Evolutionary conservation across 2,888 invertebrate genomes (phyloP).

Genomic region (Molorchus minor): DNA sequence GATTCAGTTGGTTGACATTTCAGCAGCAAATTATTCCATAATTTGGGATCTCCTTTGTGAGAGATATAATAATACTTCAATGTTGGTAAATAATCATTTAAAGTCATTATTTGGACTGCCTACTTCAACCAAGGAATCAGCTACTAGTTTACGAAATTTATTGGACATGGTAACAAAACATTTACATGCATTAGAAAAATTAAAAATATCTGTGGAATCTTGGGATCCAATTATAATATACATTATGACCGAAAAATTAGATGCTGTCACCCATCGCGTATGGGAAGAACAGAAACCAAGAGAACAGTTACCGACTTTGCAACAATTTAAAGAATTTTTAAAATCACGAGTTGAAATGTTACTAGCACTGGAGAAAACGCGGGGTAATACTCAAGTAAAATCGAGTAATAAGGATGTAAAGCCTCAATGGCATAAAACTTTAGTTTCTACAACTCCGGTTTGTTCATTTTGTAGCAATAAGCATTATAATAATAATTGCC

Average conservation of each 20-base stretch:
- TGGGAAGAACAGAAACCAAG: conserved; percentile 13
- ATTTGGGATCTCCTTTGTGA: background rate
- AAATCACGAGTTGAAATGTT: background rate
- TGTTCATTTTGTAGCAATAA: conserved; percentile 5
- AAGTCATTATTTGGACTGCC: background rate
- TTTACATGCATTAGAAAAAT: background rate
- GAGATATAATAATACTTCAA: background rate
- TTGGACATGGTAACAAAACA: background rate
- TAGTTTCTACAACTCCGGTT: background rate
- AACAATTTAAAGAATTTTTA: conserved; percentile 13
- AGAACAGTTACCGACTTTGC: conserved; percentile 1
- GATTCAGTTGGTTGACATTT: background rate
- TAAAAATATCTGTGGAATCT: background rate
- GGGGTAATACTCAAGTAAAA: background rate
- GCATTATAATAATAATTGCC: conserved; percentile 4
- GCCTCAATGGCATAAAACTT: background rate
- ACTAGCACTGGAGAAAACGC: conserved; percentile 1
- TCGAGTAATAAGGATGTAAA: background rate
- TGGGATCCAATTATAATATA: background rate
- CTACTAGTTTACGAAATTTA: background rate
- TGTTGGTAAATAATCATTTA: background rate
- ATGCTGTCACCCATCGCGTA: background rate
- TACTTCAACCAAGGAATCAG: background rate
- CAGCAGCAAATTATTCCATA: background rate
- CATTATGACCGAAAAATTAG: background rate